phyloP scores from a whole-genome alignment of 2,888 invertebrate species.

The Oeneis ivallda region DNA sequence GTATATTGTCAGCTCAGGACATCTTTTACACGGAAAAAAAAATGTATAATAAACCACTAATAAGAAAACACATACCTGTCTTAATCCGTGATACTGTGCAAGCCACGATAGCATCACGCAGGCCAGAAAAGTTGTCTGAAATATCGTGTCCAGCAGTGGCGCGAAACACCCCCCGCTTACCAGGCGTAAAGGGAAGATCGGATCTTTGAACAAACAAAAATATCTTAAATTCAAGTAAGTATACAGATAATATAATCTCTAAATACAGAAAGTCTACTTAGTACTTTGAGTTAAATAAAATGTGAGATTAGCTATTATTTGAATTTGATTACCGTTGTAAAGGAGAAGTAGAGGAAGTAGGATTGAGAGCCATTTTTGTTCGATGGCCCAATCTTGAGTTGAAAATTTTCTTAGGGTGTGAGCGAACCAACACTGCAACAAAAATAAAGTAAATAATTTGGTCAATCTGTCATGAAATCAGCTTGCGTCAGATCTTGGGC shows the following conservation, averaged over 20 bases:
- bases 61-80: slow-evolving; percentile 84
- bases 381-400: slow-evolving; percentile 97
- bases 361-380: slow-evolving; percentile 97
- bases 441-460: slow-evolving; percentile 16
- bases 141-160: slow-evolving; percentile 94
- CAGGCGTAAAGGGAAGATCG: slow-evolving; percentile 94
- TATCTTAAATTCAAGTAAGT: neutral
- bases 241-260: too few relatives aligned
- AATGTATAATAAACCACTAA: neutral
- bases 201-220: slow-evolving; percentile 86
- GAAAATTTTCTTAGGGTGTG: slow-evolving; percentile 93
- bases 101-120: slow-evolving; percentile 96
- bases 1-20: too few relatives aligned
- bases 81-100: slow-evolving; percentile 95
- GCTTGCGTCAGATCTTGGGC: neutral
- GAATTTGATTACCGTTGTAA: slow-evolving; percentile 89
- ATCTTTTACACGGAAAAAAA: too few relatives aligned
- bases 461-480: neutral
- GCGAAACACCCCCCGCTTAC: slow-evolving; percentile 94
- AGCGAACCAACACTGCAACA: slow-evolving; percentile 94
- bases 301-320: neutral
- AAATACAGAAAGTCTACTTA: too few relatives aligned
- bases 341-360: slow-evolving; percentile 92
- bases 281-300: too few relatives aligned
- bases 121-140: slow-evolving; percentile 94